phyloP scores from a whole-genome alignment of 2,797 vertebrate species.

The Fundulus diaphanus region DNA sequence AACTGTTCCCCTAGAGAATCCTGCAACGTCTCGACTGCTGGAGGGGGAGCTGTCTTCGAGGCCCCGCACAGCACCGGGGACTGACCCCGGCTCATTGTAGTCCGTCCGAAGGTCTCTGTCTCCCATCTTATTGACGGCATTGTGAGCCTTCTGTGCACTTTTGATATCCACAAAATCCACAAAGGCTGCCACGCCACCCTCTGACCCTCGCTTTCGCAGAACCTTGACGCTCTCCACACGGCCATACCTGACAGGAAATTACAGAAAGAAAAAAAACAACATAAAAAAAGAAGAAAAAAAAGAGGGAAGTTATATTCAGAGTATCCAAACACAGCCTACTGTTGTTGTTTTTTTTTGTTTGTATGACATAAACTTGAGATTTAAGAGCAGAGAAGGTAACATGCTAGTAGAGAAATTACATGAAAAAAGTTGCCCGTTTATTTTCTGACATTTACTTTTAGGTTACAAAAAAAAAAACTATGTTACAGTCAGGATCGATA shows the following conservation, averaged over 20 bases:
- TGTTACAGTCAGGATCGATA: neutral
- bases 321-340: neutral
- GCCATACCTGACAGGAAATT: conserved; percentile 89
- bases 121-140: conserved; percentile 99
- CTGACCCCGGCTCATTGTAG: conserved; percentile 99
- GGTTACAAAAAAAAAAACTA: neutral
- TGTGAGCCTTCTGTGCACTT: conserved; percentile 99
- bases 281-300: conserved; percentile 73
- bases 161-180: conserved; percentile 99
- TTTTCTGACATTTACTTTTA: neutral
- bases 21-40: conserved; percentile 99
- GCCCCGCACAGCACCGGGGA: conserved; percentile 96
- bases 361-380: neutral
- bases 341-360: neutral
- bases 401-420: neutral
- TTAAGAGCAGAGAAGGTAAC: neutral
- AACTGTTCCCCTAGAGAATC: conserved; percentile 98
- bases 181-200: conserved; percentile 98
- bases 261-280: conserved; percentile 74
- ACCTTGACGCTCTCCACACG: conserved; percentile 99
- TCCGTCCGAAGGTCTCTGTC: conserved; percentile 99
- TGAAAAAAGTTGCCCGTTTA: neutral
- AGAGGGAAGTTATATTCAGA: conserved; percentile 43
- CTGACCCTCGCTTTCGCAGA: conserved; percentile 97
- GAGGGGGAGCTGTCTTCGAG: conserved; percentile 98